Evolutionary conservation across 2,888 invertebrate species (phyloP).

Genomic region (Synergus laeviventris): DNA sequence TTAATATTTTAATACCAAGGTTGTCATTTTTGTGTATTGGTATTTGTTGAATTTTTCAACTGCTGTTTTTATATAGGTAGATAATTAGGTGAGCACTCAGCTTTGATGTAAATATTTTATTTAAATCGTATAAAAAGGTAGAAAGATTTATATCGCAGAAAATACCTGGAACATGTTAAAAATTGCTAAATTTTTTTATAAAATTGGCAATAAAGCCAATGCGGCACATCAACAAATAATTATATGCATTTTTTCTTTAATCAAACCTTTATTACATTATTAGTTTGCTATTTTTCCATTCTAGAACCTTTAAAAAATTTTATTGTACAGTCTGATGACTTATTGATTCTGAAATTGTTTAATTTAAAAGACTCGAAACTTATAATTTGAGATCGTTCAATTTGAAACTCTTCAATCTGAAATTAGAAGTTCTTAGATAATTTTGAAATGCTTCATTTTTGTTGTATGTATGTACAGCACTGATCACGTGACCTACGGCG

Average conservation of each 20-base stretch:
- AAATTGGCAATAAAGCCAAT: neutral
- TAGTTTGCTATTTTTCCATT: neutral
- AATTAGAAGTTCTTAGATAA: too few relatives aligned
- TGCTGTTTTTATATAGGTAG: neutral
- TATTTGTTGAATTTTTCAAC: neutral
- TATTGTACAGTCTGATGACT: too few relatives aligned
- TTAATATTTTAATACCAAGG: neutral
- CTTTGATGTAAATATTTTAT: neutral
- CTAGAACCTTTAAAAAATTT: neutral
- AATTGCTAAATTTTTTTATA: neutral
- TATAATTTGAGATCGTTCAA: too few relatives aligned
- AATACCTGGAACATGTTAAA: neutral
- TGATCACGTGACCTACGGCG: too few relatives aligned
- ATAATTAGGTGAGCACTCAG: neutral
- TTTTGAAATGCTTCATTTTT: too few relatives aligned
- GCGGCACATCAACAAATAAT: too few relatives aligned
- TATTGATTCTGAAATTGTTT: too few relatives aligned
- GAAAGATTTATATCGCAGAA: neutral
- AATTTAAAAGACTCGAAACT: too few relatives aligned
- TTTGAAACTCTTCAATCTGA: too few relatives aligned
- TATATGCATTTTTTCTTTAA: neutral
- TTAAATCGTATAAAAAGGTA: neutral
- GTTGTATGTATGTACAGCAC: too few relatives aligned
- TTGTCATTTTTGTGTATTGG: neutral
- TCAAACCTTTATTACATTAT: neutral